Base-by-base conservation (phyloP, 2,113 vertebrate species). In the Mohoua ochrocephala region DNA sequence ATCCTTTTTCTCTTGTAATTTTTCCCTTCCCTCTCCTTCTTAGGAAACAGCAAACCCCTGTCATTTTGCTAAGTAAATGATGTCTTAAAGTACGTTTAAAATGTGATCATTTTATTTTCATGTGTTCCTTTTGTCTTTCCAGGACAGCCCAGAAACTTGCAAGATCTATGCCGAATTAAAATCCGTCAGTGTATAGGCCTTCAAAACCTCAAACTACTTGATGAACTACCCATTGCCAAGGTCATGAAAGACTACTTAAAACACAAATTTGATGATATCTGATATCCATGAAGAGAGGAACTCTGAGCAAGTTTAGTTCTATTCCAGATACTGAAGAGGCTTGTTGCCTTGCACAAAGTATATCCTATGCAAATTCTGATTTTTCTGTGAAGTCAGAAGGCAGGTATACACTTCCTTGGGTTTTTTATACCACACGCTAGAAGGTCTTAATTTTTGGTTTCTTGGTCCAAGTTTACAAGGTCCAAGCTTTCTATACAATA, bases 221-320 rank as follows among this genome's bases (percentile, higher is more conserved):
- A 99, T 84, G 99, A 99, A 96, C 98, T 99, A 73, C 99, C 99
- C 23, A 99, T 99, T 92, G 99, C 99, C 97, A 99, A 99, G 98
- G 99, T 99, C 97, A 99, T 99, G 98, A 99, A 99, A 98, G 99
- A 99, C 99, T 99, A 99, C 98, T 98, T 99, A 98, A 99, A 99
- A 99, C 99, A 99, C 97, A 99, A 99, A 98, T 99, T 99, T 96
- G 99, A 99, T 97, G 98, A 97, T 85, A 98, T 99, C 98, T 99
- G 98, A 99, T 96, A 76, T 61, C 68, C 95, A 94, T 93, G 90
- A 97, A 95, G 94, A 95, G 73, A 94, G 94, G 97, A 96, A 97
- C 98, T 95, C 93, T 97, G 95, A 97, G 93, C 97, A 91, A 96
- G 97, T 97, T 97, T 95, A 97, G 97, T 98, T 97, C 59, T 98